Conservation (phyloP, 1,140 invertebrate species). For the Philotrypesis tridentata region DNA sequence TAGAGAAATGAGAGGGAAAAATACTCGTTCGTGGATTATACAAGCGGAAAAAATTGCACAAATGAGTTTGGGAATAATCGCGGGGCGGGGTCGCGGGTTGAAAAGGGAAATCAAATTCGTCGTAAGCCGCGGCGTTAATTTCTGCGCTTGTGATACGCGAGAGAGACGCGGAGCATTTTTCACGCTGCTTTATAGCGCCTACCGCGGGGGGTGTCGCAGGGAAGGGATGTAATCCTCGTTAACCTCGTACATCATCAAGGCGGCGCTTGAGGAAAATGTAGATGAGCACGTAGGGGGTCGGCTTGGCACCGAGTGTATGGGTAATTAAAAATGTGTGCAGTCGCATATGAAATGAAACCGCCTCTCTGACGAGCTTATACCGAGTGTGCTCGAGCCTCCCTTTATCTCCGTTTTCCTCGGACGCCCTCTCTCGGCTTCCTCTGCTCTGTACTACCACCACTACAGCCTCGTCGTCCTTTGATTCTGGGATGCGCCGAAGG, state of each 20-base stretch:
- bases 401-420: slow-evolving; percentile 10
- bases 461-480: slow-evolving; percentile 53
- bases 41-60: not conserved
- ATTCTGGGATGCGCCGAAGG: slow-evolving; percentile 4
- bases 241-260: slow-evolving; percentile 14
- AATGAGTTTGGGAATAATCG: not conserved
- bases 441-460: not conserved
- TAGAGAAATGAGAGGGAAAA: too few relatives aligned
- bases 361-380: too few relatives aligned
- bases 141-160: not conserved
- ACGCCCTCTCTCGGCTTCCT: slow-evolving; percentile 4
- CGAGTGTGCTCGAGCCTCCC: slow-evolving; percentile 46
- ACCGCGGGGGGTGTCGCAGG: too few relatives aligned
- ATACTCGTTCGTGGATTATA: not conserved
- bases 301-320: slow-evolving; percentile 5
- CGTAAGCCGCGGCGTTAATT: not conserved
- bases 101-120: not conserved
- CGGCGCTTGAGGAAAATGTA: not conserved
- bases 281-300: slow-evolving; percentile 14
- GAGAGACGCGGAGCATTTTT: slow-evolving; percentile 2
- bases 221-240: not conserved
- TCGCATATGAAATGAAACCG: slow-evolving; percentile 50
- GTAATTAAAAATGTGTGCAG: slow-evolving; percentile 54
- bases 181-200: too few relatives aligned
- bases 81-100: too few relatives aligned